A percentile compares a stretch with the other conserved stretches of the same genome.
phyloP scores from a whole-genome alignment of 2,888 invertebrate species.

The Chironomus riparius region DNA sequence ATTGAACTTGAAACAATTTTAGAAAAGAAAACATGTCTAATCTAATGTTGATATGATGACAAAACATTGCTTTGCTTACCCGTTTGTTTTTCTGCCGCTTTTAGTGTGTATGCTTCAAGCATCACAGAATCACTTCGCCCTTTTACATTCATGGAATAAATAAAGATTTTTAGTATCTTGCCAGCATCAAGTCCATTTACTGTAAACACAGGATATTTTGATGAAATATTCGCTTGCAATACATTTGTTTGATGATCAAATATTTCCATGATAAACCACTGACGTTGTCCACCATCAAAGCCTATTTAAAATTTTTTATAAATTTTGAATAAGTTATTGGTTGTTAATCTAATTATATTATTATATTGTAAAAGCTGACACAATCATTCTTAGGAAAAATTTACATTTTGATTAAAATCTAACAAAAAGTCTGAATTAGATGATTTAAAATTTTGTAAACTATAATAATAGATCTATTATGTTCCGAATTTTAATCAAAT shows the following conservation, averaged over 20 bases:
- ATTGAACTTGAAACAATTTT: background rate
- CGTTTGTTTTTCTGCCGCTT: constrained; percentile 66
- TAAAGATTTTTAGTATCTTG: constrained; percentile 63
- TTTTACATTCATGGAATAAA: constrained; percentile 75
- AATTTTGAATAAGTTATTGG: background rate
- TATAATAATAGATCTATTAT: too few relatives aligned
- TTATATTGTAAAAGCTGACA: too few relatives aligned
- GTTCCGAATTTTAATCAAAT: too few relatives aligned
- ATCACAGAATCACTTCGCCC: constrained; percentile 66
- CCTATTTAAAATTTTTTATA: constrained; percentile 36
- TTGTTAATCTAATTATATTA: too few relatives aligned
- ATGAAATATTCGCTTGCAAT: constrained; percentile 57
- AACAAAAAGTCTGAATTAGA: too few relatives aligned
- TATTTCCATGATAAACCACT: constrained; percentile 63
- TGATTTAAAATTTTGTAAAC: too few relatives aligned
- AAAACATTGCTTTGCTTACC: constrained; percentile 44
- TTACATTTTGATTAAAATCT: too few relatives aligned
- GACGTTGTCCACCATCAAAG: constrained; percentile 68
- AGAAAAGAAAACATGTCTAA: too few relatives aligned
- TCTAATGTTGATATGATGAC: background rate
- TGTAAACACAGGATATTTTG: constrained; percentile 63
- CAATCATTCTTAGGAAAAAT: too few relatives aligned
- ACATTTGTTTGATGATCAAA: constrained; percentile 55
- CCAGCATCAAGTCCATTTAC: constrained; percentile 71
- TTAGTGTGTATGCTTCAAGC: constrained; percentile 63